Percentiles rank a stretch among this genome's conserved stretches.
Conservation (phyloP, 2,113 vertebrate genomes). For the Rattus rattus region DNA sequence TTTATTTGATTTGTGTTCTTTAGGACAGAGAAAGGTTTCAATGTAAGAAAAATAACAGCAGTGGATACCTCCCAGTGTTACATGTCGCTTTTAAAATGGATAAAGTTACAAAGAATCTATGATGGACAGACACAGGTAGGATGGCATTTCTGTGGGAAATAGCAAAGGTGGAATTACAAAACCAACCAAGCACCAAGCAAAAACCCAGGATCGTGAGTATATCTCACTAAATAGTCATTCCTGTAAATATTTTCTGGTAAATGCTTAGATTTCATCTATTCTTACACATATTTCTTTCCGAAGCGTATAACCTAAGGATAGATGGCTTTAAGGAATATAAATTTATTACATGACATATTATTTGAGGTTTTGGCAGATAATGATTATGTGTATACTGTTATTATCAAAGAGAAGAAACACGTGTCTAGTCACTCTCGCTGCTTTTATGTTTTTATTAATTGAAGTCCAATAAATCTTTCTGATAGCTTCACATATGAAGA, state of each 20-base stretch:
- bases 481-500: slow-evolving; percentile 48
- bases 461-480: slow-evolving; percentile 48
- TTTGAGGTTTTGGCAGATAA: slow-evolving; percentile 5
- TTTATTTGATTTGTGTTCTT: neutral
- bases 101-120: neutral
- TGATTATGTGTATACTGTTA: slow-evolving; percentile 28
- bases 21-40: neutral
- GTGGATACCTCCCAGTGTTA: neutral
- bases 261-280: neutral
- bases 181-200: neutral
- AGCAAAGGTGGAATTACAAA: neutral
- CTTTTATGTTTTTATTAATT: slow-evolving; percentile 39
- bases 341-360: neutral
- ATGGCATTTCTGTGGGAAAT: neutral
- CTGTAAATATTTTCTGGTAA: neutral
- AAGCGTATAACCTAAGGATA: neutral
- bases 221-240: neutral
- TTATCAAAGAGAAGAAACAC: neutral
- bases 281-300: neutral
- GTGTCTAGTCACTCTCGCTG: slow-evolving; percentile 2
- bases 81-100: no score
- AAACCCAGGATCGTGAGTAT: neutral
- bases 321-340: neutral
- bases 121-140: neutral
- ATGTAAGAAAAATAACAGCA: neutral